phyloP scores from a whole-genome alignment of 2,888 invertebrate genomes.

The Rhagium mordax region DNA sequence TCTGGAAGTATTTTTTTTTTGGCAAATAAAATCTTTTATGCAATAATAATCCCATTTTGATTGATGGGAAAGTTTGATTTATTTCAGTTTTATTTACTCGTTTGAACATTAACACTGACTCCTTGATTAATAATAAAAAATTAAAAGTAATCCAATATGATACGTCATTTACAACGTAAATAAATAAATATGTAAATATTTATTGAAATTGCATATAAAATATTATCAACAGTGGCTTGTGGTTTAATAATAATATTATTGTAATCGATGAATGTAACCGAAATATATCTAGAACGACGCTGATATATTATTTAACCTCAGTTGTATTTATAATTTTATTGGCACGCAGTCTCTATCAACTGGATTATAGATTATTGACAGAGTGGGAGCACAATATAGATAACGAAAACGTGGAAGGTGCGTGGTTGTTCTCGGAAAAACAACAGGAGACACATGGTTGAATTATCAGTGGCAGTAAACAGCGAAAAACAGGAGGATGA shows the following conservation, averaged over 20 bases:
- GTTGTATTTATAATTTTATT: background rate
- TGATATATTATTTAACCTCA: background rate
- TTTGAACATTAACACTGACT: too few relatives aligned
- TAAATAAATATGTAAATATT: background rate
- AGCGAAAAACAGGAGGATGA: background rate
- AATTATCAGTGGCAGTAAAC: background rate
- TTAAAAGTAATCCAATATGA: too few relatives aligned
- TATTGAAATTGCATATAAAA: background rate
- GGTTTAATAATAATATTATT: background rate
- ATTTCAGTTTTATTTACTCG: background rate
- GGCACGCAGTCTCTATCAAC: background rate
- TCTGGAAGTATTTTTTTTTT: background rate
- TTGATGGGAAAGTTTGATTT: background rate
- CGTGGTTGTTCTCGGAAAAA: background rate
- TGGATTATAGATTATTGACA: background rate
- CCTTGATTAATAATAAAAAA: too few relatives aligned
- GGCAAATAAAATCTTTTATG: background rate
- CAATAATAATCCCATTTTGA: background rate
- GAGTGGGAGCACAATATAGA: background rate
- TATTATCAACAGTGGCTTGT: background rate
- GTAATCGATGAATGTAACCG: background rate
- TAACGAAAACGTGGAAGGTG: background rate
- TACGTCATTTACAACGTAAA: too few relatives aligned
- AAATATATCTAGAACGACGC: background rate
- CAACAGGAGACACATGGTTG: background rate